These are phyloP conservation scores for Sternotherus odoratus DNA, from an alignment of 2,797 vertebrate genomes.

Conservation along the genomic window DNA sequence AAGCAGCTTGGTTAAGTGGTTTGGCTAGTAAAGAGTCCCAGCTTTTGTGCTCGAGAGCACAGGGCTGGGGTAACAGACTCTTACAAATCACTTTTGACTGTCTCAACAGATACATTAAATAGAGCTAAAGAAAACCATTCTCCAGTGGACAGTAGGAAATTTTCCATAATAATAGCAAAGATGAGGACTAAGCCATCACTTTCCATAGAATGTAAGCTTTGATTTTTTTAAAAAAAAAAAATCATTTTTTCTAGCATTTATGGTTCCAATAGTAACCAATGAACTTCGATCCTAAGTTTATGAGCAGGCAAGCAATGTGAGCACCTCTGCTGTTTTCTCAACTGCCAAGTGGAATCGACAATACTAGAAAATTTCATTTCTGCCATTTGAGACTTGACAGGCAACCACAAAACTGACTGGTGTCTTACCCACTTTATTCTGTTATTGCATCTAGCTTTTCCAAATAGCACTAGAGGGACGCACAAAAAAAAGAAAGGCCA, in stretches of 20 bases:
- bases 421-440: not conserved
- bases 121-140: not conserved
- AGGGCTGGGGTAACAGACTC: too few species aligned
- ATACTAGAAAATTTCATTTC: not conserved
- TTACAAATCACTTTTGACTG: not conserved
- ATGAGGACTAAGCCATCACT: not conserved
- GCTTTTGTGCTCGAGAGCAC: too few species aligned
- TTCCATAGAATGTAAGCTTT: not conserved
- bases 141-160: not conserved
- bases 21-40: too few species aligned
- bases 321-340: not conserved
- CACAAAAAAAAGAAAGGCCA: not conserved
- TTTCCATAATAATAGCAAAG: not conserved
- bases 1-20: too few species aligned
- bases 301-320: not conserved
- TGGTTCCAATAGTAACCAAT: not conserved
- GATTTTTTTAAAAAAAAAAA: not conserved
- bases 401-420: not conserved
- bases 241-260: not conserved
- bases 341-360: not conserved
- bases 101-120: not conserved
- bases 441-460: not conserved
- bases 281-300: rapidly evolving
- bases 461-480: not conserved
- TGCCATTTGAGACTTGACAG: not conserved